Conservation (phyloP, 2,888 invertebrate genomes). For the Dugesia japonica region DNA sequence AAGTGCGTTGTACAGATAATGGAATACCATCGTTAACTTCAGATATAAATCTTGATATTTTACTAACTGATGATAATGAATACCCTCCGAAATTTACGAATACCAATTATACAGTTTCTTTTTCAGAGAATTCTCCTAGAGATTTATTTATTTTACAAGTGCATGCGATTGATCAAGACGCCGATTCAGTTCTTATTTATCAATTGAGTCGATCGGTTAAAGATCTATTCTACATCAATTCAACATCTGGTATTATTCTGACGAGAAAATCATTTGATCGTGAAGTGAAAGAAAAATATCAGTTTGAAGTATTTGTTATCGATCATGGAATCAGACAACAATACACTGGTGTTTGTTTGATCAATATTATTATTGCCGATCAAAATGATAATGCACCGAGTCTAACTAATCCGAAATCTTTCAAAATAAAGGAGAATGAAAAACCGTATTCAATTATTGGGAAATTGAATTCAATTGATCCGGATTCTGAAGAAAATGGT, state of each 20-base stretch:
- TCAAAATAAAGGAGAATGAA: slow-evolving; percentile 24
- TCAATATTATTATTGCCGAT: slow-evolving; percentile 25
- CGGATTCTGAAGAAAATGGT: slow-evolving; percentile 26
- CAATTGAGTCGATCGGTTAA: slow-evolving; percentile 12
- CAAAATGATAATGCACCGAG: slow-evolving; percentile 31
- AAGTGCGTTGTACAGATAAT: slow-evolving; percentile 24
- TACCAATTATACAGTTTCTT: neutral
- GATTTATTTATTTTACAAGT: slow-evolving; percentile 24
- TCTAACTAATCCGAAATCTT: slow-evolving; percentile 9
- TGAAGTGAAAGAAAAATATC: slow-evolving; percentile 20
- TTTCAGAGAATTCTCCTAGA: slow-evolving; percentile 23
- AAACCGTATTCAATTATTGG: slow-evolving; percentile 13
- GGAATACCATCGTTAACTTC: slow-evolving; percentile 27
- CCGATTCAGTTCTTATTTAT: slow-evolving; percentile 24
- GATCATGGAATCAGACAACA: slow-evolving; percentile 1
- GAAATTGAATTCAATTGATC: slow-evolving; percentile 14
- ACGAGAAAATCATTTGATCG: slow-evolving; percentile 27
- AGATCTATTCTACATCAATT: slow-evolving; percentile 26
- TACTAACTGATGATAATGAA: slow-evolving; percentile 28
- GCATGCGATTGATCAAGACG: slow-evolving; percentile 23
- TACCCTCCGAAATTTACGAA: slow-evolving; percentile 26
- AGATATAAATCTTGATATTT: slow-evolving; percentile 29
- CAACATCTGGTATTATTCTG: slow-evolving; percentile 24
- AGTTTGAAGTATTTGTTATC: slow-evolving; percentile 27
- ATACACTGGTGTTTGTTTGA: slow-evolving; percentile 17